A percentile compares a stretch with the other conserved stretches of the same genome.
phyloP scores from a whole-genome alignment of 2,888 invertebrate genomes.

The Frankliniella fusca region DNA sequence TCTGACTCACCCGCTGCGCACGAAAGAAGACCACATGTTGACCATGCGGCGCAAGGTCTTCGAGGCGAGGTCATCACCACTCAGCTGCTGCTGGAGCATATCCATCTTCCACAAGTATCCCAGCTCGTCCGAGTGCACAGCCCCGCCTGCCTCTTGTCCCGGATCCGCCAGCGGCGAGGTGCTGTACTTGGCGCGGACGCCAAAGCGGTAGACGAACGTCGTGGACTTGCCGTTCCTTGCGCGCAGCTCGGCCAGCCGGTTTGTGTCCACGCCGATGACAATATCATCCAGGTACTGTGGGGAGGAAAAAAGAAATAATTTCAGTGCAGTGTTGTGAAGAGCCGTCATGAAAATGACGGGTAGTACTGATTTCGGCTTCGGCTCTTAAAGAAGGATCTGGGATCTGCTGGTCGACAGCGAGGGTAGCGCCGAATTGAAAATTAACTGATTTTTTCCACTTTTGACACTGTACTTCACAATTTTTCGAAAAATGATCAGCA shows the following conservation, averaged over 20 bases:
- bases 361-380: too few relatives aligned
- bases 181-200: neutral
- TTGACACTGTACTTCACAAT: too few relatives aligned
- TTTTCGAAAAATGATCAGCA: too few relatives aligned
- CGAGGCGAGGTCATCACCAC: neutral
- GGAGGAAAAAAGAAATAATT: too few relatives aligned
- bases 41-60: neutral
- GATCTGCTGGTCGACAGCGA: too few relatives aligned
- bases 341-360: too few relatives aligned
- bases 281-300: neutral
- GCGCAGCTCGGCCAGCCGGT: neutral
- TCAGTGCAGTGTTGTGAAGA: too few relatives aligned
- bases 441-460: too few relatives aligned
- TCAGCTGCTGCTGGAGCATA: neutral
- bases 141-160: neutral
- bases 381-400: neutral
- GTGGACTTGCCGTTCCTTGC: neutral
- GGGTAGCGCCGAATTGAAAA: too few relatives aligned
- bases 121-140: neutral
- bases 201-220: neutral
- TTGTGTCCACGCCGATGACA: neutral
- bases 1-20: too few relatives aligned
- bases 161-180: neutral
- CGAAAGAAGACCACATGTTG: neutral
- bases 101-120: neutral